Evolutionary conservation across 2,888 invertebrate species (phyloP).

Genomic region (Hanleya hanleyi): DNA sequence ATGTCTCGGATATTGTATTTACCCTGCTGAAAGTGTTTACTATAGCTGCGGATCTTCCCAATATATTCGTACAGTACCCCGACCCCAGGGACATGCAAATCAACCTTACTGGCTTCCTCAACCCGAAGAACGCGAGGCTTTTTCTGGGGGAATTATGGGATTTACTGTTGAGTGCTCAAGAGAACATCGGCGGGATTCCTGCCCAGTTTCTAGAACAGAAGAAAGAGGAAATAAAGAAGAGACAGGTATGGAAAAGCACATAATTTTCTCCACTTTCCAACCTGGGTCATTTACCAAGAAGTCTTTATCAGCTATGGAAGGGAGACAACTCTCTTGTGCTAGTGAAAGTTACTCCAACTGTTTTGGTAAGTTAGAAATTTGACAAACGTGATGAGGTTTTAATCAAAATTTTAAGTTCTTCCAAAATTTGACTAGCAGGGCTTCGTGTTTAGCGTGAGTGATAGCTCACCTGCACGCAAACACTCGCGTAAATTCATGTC

Average conservation of each 20-base stretch:
- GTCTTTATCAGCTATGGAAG: too few species aligned
- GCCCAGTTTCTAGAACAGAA: slow-evolving; percentile 95
- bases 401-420: too few species aligned
- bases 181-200: slow-evolving; percentile 96
- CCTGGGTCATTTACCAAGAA: background rate
- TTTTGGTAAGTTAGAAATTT: too few species aligned
- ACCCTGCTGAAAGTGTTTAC: too few species aligned
- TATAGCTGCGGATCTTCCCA: slow-evolving; percentile 21
- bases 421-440: too few species aligned
- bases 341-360: too few species aligned
- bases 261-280: background rate
- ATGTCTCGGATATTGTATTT: too few species aligned
- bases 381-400: too few species aligned
- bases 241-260: slow-evolving; percentile 49
- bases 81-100: slow-evolving; percentile 99
- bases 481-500: too few species aligned
- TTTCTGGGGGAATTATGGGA: slow-evolving; percentile 99
- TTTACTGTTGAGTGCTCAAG: slow-evolving; percentile 93
- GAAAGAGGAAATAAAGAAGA: slow-evolving; percentile 88
- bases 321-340: too few species aligned
- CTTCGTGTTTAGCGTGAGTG: too few species aligned
- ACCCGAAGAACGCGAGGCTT: slow-evolving; percentile 96
- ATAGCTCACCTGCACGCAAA: too few species aligned
- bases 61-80: slow-evolving; percentile 82
- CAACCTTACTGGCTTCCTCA: slow-evolving; percentile 98